A percentile compares a stretch with the other conserved stretches of the same genome.
These are phyloP conservation scores for Drosophila subpulchrella DNA, from an alignment of 1,140 invertebrate genomes.

Conservation along the genomic window DNA sequence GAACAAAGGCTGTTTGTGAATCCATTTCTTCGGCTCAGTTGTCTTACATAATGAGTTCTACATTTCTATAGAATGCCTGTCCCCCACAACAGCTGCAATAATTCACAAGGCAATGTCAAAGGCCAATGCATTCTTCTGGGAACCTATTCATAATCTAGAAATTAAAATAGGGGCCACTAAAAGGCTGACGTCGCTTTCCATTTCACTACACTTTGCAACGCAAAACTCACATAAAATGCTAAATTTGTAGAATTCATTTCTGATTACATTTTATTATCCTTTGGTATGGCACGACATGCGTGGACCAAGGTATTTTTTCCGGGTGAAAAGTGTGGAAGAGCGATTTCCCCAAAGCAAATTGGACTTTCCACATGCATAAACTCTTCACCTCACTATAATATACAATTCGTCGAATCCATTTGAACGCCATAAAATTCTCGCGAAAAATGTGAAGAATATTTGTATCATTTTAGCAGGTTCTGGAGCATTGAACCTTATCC, in stretches of 20 bases:
- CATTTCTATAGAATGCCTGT: slow-evolving; percentile 4
- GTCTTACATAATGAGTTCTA: slow-evolving; percentile 11
- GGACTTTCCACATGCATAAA: slow-evolving; percentile 28
- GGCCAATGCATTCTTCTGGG: slow-evolving; percentile 10
- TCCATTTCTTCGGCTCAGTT: slow-evolving; percentile 15
- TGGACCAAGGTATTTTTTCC: slow-evolving; percentile 5
- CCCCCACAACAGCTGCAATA: slow-evolving; percentile 30
- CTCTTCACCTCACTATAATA: neutral
- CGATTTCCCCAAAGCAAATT: neutral
- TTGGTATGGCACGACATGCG: neutral
- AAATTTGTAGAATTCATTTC: slow-evolving; percentile 56
- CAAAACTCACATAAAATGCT: slow-evolving; percentile 46
- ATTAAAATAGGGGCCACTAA: slow-evolving; percentile 23
- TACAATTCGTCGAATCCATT: neutral
- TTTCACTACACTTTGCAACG: slow-evolving; percentile 13
- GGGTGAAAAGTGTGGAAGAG: slow-evolving; percentile 5
- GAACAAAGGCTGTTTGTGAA: slow-evolving; percentile 4
- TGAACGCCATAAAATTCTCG: neutral
- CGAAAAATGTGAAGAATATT: slow-evolving; percentile 13
- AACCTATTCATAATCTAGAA: slow-evolving; percentile 27
- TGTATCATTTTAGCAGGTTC: neutral
- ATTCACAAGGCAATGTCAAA: slow-evolving; percentile 31
- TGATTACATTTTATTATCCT: slow-evolving; percentile 23
- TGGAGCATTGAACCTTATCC: too few species aligned
- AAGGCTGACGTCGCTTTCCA: slow-evolving; percentile 16